Evolutionary conservation across 2,113 vertebrate species (phyloP), one percentile per base, ranked within the genome.

Genomic region (Stegastes partitus): DNA sequence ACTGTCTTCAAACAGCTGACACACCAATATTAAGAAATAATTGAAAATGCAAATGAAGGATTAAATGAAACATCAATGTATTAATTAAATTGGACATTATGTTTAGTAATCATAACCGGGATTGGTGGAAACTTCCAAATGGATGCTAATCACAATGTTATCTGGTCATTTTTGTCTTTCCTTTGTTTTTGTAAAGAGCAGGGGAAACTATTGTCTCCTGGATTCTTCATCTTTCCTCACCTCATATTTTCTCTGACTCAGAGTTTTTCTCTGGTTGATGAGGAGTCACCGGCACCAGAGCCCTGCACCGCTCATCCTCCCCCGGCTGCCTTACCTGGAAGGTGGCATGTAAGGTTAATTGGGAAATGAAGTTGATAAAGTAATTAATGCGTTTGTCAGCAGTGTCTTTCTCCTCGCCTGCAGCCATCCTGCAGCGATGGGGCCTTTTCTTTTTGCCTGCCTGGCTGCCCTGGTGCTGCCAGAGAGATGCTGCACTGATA

Each of bases 381-480:
- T 93, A 92, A 94, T 94, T 92, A 94, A 93, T 91, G 90, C 92
- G 42, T 90, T 91, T 94, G 92, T 94, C 93, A 94, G 93, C 93
- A 91, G 68, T 86, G 88, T 90, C 89, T 91, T 92, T 93, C 82
- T 90, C 81, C 58, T 79, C 53, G 65, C 76, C 83, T 78, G 77
- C 68, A 90, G 82, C 65, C 87, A 64, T 87, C 84, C 42, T 80
- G 65, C 81, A 81, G 73, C 39, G 53, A 31, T 72, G 22, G 19
- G 19, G 51, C 70, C 77, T 83, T 85, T 84, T 77, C 68, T 70
- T 70, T 42, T 25, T 8, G 73, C 74, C 75, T 83, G 74, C 56
- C 84, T 68, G 84, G 74, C 69, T 78, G 79, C 72, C 86, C 81
- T 42, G 75, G 51, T 78, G 71, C 85, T 87, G 83, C 83, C 11